Evolutionary conservation across 2,888 invertebrate genomes (phyloP), one percentile per base, ranked within the genome.

Genomic region (Buathra laborator): DNA sequence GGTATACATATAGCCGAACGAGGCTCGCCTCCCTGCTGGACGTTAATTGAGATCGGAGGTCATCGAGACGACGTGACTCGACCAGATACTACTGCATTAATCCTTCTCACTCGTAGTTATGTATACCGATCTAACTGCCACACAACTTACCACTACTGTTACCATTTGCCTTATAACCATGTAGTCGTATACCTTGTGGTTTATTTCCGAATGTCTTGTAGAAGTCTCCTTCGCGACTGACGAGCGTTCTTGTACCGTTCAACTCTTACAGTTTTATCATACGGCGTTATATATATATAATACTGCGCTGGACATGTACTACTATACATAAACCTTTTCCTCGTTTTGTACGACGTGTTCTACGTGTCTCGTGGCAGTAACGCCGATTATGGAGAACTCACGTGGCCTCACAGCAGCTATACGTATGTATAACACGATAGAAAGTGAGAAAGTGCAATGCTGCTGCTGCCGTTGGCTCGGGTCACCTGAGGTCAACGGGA

Each of bases 11-110:
- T 43, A 72, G 37, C 37, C 37, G 66, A 77, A 32, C 71, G 68
- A 56, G 75, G 64, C 75, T 75, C 53, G 79, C 70, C 75, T 75
- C 81, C 70, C 75, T 74, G 86, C 67, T 86, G 80, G 72, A 83
- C 83, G 83, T 83, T 86, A 86, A 86, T 86, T 86, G 86, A 81
- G 83, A 83, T 74, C 86, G 81, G 64, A 70, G 86, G 83, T 86
- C 83, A 77, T 78, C 81, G 51, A 43, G 80, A 68, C 79, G 78
- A 86, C 86, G 86, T 86, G 86, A 86, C 84, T 86, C 70, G 86
- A 86, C 84, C 84, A 82, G 84, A 86, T 86, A 84, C 66, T 79
- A 84, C 79, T 84, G 82, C 79, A 86, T 86, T 84, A 86, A 80
- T 83, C 79, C 76, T 68, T 76, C 72, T 74, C 67, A 64, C 70